Evolutionary conservation across 1,140 invertebrate species (phyloP).

Genomic region (Drosophila pruinosa): DNA sequence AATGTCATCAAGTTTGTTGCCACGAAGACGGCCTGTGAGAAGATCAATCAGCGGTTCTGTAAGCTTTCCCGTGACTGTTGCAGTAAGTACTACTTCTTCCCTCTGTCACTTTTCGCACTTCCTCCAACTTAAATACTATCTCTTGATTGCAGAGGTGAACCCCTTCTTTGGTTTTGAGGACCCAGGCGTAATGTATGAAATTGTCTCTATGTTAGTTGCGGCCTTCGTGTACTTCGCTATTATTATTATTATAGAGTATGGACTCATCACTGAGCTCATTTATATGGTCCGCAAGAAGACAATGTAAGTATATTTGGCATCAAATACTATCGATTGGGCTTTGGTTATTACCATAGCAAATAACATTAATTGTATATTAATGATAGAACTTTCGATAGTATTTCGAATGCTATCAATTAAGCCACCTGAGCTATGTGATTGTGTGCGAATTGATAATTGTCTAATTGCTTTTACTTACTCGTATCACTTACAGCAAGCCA

Average conservation of each 20-base stretch:
- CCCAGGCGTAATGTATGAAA: constrained; percentile 60
- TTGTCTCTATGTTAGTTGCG: constrained; percentile 46
- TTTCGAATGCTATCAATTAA: no score
- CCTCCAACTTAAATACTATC: no score
- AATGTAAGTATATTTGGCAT: no score
- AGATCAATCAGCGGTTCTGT: constrained; percentile 35
- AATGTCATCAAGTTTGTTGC: constrained; percentile 82
- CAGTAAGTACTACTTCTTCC: constrained; percentile 67
- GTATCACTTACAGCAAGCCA: constrained; percentile 54
- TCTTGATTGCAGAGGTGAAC: no score
- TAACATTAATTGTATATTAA: no score
- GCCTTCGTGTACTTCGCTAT: constrained; percentile 53
- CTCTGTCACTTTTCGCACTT: constrained; percentile 5
- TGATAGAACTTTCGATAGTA: no score
- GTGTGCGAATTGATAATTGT: no score
- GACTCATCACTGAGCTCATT: constrained; percentile 53
- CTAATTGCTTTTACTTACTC: no score
- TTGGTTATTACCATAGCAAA: no score
- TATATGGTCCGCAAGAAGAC: constrained; percentile 31
- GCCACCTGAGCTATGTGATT: no score
- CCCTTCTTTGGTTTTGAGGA: constrained; percentile 56
- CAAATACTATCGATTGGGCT: no score
- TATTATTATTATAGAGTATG: constrained; percentile 60
- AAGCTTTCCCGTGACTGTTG: constrained; percentile 76
- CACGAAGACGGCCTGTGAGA: constrained; percentile 47